phyloP scores from a whole-genome alignment of 2,113 vertebrate genomes.

The Thunnus thynnus region DNA sequence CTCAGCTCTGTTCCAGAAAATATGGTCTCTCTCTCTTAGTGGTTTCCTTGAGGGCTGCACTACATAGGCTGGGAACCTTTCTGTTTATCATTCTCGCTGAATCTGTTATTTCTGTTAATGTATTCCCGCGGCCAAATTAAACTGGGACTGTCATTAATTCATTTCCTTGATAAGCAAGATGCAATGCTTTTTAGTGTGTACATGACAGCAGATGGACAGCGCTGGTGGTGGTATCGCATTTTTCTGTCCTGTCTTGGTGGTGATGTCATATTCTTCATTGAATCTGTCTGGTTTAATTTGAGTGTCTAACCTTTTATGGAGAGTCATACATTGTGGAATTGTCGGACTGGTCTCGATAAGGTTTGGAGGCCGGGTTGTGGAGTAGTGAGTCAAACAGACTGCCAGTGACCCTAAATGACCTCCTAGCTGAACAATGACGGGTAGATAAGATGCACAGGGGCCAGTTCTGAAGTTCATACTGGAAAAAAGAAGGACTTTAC shows the following conservation, averaged over 20 bases:
- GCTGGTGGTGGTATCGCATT: constrained; percentile 1
- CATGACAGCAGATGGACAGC: constrained; percentile 42
- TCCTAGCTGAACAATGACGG: constrained; percentile 29
- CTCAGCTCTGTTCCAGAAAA: constrained; percentile 8
- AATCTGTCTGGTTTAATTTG: constrained; percentile 7
- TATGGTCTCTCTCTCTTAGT: not conserved
- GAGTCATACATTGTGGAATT: constrained; percentile 25
- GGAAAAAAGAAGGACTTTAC: constrained; percentile 13
- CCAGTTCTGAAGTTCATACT: constrained; percentile 19
- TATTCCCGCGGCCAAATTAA: constrained; percentile 31
- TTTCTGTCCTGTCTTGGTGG: not conserved
- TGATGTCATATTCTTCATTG: constrained; percentile 28
- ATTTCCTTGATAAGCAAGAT: constrained; percentile 33
- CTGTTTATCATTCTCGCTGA: constrained; percentile 18
- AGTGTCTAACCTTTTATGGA: constrained; percentile 30
- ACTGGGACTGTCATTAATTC: constrained; percentile 14
- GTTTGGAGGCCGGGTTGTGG: not conserved
- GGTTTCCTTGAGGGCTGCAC: constrained; percentile 12
- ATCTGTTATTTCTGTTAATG: constrained; percentile 57
- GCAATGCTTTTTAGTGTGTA: constrained; percentile 21
- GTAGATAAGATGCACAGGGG: constrained; percentile 20
- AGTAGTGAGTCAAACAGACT: constrained; percentile 46
- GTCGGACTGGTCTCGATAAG: constrained; percentile 24
- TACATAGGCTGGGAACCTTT: constrained; percentile 18
- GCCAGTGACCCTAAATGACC: constrained; percentile 49